Evolutionary conservation across 1,140 invertebrate genomes (phyloP), one percentile per base, ranked within the genome.

Genomic region (Aphelenchoides besseyi): DNA sequence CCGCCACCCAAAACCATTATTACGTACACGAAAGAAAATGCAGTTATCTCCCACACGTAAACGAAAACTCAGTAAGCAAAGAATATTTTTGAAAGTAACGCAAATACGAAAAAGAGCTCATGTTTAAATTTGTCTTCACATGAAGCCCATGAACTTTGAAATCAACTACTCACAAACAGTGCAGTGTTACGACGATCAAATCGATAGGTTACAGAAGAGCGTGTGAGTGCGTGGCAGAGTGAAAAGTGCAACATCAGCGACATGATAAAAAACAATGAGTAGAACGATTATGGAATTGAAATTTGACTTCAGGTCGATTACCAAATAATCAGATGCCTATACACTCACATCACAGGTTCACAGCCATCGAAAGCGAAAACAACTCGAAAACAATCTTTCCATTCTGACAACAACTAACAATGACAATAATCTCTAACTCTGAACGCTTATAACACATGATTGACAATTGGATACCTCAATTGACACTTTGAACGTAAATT

Each of bases 101-200:
- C 41, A 48, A 48, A 48, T 48, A 48, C 41, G 12, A 23, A 18
- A 59, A 59, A 59, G 55, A 59, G 55, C 55, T 59, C 55, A 59
- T 59, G 55, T 59, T 23, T 48, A 12, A 23, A 48, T 28, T 18
- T 59, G 55, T 59, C 55, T 59, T 59, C 55, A 59, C 55, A 59
- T 18, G 18, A 8, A 59, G 18, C 5, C 55, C 55, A 59, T 59
- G 55, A 59, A 59, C 55, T 59, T 59, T 59, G 55, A 59, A 59
- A 48, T 48, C 12, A 48, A 48, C 41, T 12, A 48, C 41, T 48
- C 41, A 48, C 41, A 23, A 23, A 48, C 5, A 59, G 55, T 59
- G 55, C 55, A 59, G 55, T 12, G 41, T 48, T 23, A 48, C 41
- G 41, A 48, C 41, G 41, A 48, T 48, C 41, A 12, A 23, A 48